These are phyloP conservation scores for Bombycilla garrulus DNA, from an alignment of 2,113 vertebrate genomes.

Conservation along the genomic window DNA sequence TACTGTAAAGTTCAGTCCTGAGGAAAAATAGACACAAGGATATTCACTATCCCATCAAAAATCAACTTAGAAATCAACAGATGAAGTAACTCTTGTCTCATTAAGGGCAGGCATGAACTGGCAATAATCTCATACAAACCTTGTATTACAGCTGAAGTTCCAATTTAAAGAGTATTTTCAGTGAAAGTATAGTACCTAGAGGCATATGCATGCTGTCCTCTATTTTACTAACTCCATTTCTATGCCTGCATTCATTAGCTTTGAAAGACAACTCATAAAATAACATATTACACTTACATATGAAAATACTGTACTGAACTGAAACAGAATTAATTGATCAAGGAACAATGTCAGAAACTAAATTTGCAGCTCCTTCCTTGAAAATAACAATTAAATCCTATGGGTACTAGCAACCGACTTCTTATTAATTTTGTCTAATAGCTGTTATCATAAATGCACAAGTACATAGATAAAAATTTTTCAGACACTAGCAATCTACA, in stretches of 20 bases:
- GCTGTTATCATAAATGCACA: background rate
- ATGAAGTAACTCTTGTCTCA: background rate
- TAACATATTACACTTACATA: background rate
- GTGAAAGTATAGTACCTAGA: background rate
- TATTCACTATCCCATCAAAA: background rate
- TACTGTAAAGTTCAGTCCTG: background rate
- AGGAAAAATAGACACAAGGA: background rate
- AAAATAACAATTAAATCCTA: constrained; percentile 7
- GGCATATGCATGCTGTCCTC: background rate
- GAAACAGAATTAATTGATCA: constrained; percentile 2
- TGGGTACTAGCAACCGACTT: background rate
- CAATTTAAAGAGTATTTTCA: background rate
- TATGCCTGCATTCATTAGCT: background rate
- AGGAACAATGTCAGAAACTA: background rate
- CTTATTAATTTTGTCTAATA: background rate
- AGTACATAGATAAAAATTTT: background rate
- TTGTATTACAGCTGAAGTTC: background rate
- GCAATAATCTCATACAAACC: background rate
- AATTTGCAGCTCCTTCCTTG: constrained; percentile 2
- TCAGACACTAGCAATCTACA: background rate
- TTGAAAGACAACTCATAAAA: background rate
- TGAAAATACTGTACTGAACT: background rate
- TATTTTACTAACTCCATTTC: background rate
- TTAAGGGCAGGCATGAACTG: background rate
- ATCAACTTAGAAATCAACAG: background rate